Evolutionary conservation across 64 coral and sea anemone genomes (phyloP).

Genomic region (Actinia tenebrosa): DNA sequence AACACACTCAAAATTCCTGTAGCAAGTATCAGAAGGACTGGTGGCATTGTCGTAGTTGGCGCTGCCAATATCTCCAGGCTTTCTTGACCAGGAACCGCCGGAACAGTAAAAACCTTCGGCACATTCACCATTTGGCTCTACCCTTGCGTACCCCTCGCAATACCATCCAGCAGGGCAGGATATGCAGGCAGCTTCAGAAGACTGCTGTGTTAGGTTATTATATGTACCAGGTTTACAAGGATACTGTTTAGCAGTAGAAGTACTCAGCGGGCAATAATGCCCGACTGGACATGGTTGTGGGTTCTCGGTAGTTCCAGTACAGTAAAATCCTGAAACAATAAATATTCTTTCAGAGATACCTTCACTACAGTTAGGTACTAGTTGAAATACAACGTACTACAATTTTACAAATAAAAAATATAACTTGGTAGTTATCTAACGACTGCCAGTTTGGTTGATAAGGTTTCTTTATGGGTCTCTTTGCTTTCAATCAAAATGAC

Average conservation of each 20-base stretch:
- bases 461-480: no score
- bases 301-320: conserved; percentile 66
- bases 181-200: conserved; percentile 56
- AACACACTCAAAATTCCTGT: conserved; percentile 81
- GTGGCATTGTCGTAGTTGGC: conserved; percentile 61
- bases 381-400: no score
- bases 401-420: no score
- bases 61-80: conserved; percentile 83
- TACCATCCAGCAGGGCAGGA: conserved; percentile 82
- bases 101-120: conserved; percentile 91
- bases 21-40: conserved; percentile 74
- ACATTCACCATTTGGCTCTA: conserved; percentile 70
- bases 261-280: conserved; percentile 82
- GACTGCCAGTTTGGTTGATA: no score
- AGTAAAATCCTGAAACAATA: conserved; percentile 70
- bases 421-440: no score
- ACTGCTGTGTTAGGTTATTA: conserved; percentile 78
- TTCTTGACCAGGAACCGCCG: conserved; percentile 74
- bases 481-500: no score
- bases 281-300: conserved; percentile 66
- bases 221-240: conserved; percentile 88
- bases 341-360: background rate
- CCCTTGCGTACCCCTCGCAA: conserved; percentile 65
- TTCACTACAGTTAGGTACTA: no score
- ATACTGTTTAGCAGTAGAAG: conserved; percentile 67